Evolutionary conservation across 2,113 vertebrate genomes (phyloP), one percentile per base, ranked within the genome.

Genomic region (Quiscalus mexicanus): DNA sequence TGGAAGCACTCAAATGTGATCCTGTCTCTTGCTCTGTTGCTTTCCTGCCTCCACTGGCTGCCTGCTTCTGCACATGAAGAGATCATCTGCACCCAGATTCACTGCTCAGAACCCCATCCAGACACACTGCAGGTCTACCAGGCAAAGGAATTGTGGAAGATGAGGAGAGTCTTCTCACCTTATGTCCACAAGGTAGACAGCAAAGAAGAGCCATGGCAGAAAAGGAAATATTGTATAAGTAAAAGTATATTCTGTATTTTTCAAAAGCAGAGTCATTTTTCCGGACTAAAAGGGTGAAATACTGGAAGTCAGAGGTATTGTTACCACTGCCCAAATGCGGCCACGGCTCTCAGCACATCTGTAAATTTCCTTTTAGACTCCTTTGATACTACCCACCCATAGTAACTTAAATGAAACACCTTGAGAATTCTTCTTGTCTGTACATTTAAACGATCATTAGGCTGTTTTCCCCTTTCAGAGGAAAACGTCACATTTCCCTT

Each of bases 291-390:
- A 39, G 20, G 5, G 6, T 22, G 28, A 67, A 90, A 77, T 16
- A 24, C 8, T 21, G 9, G 37, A 64, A 68, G 6, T 3, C 65
- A 53, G 31, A 44, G 18, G 16, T 31, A 28, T 37, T 9, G 1
- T 28, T n/a, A 89, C 18, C 25, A 5, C 4, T 10, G 20, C 28
- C 33, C 11, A 74, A 39, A 41, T 0, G 8, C 0, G 4, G 18
- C 77, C 39, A 10, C 0, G 0, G 68, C 86, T 78, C 73, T 52
- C 68, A 3, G 11, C n/a, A 62, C n/a, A 56, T 23, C 42, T 35
- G 30, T 60, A 47, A 53, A 65, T 62, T 31, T 62, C 65, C 80
- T 84, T 83, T 69, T n/a, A 37, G 2, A 1, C 15, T 45, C 42
- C 58, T 53, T 84, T 39, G 33, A 75, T 27, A 13, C 14, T 33